These are phyloP conservation scores for Drosophila bocki DNA, from an alignment of 1,140 invertebrate species.

Conservation along the genomic window DNA sequence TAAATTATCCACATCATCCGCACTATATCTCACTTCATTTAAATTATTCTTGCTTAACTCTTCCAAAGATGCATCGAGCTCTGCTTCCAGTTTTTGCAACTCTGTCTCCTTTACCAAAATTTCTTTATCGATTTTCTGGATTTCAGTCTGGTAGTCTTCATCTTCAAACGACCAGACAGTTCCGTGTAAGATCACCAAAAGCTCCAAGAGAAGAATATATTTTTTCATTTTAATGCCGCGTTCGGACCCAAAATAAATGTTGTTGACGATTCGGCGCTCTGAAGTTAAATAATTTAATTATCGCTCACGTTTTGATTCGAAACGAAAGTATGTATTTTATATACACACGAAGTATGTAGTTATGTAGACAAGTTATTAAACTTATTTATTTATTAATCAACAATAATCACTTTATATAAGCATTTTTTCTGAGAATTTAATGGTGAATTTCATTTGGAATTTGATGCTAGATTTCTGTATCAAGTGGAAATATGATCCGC, in stretches of 20 bases:
- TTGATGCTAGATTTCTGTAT: conserved; percentile 53
- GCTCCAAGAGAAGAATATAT: conserved; percentile 1
- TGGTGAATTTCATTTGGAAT: conserved; percentile 62
- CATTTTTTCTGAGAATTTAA: conserved; percentile 22
- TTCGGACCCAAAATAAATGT: neutral
- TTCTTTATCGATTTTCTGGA: no score
- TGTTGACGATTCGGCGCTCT: neutral
- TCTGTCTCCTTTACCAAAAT: neutral
- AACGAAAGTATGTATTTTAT: neutral
- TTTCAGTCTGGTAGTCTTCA: neutral
- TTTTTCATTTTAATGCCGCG: neutral
- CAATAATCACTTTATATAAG: conserved; percentile 9
- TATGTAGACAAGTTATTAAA: neutral
- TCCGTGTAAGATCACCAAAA: conserved; percentile 3
- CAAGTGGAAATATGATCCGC: conserved; percentile 30
- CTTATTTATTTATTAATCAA: conserved; percentile 7
- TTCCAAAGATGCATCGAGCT: no score
- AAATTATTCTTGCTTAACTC: no score
- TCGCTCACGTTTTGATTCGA: neutral
- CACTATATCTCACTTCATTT: no score
- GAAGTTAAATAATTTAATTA: conserved; percentile 1
- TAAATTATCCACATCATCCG: no score
- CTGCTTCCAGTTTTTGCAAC: neutral
- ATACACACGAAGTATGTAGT: neutral
- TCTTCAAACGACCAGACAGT: neutral